Evolutionary conservation across 1,140 invertebrate species (phyloP).

Genomic region (Neuroterus valhalla): DNA sequence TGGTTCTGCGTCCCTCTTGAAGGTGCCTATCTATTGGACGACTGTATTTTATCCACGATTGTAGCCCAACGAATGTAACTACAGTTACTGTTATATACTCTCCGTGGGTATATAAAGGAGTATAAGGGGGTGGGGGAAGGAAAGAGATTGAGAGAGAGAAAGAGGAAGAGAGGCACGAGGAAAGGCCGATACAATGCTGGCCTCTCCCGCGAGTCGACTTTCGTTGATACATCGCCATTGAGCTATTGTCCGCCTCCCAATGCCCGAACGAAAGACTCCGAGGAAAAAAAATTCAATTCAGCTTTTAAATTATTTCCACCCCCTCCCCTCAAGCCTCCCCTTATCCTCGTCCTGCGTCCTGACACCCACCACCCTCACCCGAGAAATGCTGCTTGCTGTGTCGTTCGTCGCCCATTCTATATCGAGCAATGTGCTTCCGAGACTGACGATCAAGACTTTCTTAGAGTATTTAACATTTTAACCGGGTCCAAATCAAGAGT

Average conservation of each 20-base stretch:
- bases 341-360: constrained; percentile 39
- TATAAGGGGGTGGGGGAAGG: constrained; percentile 17
- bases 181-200: constrained; percentile 75
- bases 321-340: constrained; percentile 46
- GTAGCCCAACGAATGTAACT: constrained; percentile 20
- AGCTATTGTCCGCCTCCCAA: constrained; percentile 75
- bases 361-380: constrained; percentile 41
- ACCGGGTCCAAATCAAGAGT: too few relatives aligned
- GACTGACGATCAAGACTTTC: constrained; percentile 9
- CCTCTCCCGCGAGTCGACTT: constrained; percentile 75
- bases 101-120: constrained; percentile 22
- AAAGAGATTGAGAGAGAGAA: constrained; percentile 22
- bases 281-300: constrained; percentile 76
- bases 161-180: constrained; percentile 59
- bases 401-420: not conserved
- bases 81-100: constrained; percentile 25
- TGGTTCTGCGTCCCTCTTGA: constrained; percentile 20
- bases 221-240: constrained; percentile 76
- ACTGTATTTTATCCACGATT: constrained; percentile 14
- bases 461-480: not conserved
- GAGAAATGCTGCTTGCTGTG: constrained; percentile 22
- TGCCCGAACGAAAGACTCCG: constrained; percentile 74
- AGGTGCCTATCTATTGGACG: constrained; percentile 21
- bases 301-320: constrained; percentile 75
- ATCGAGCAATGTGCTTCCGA: not conserved